phyloP scores from a whole-genome alignment of 2,888 invertebrate species.

The Coecobrya sp. region DNA sequence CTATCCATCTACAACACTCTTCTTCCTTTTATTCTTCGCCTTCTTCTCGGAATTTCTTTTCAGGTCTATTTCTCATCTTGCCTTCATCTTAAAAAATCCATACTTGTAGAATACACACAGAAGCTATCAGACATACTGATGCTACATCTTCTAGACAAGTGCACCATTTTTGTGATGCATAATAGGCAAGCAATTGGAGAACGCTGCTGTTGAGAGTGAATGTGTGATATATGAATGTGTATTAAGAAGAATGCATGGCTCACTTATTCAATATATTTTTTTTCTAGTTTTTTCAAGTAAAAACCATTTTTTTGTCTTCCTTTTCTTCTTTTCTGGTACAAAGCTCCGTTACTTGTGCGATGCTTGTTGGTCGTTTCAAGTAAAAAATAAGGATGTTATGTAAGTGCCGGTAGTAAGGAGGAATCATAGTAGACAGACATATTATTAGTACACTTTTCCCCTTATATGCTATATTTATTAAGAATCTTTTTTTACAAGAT shows the following conservation, averaged over 20 bases:
- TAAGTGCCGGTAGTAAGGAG: constrained; percentile 13
- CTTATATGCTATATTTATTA: constrained; percentile 56
- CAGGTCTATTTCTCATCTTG: constrained; percentile 60
- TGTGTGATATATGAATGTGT: constrained; percentile 74
- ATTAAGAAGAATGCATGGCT: constrained; percentile 70
- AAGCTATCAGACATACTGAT: constrained; percentile 53
- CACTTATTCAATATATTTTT: constrained; percentile 65
- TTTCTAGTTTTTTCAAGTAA: constrained; percentile 48
- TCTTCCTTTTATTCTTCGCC: constrained; percentile 42
- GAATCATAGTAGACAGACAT: constrained; percentile 3
- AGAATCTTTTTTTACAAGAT: constrained; percentile 67
- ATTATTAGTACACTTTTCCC: constrained; percentile 18
- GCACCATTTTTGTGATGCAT: constrained; percentile 54
- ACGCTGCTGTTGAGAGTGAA: constrained; percentile 5
- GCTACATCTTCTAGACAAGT: constrained; percentile 4
- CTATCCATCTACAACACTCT: constrained; percentile 53
- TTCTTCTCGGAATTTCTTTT: constrained; percentile 56
- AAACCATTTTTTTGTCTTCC: constrained; percentile 43
- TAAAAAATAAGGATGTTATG: constrained; percentile 49
- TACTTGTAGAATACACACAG: constrained; percentile 17
- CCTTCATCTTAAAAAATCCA: not conserved
- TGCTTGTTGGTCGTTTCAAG: constrained; percentile 42
- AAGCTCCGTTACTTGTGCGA: constrained; percentile 36
- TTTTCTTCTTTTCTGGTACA: constrained; percentile 2
- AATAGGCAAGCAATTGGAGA: not conserved